These are phyloP conservation scores for Aethes cnicana DNA, from an alignment of 2,888 invertebrate species.

Conservation along the genomic window DNA sequence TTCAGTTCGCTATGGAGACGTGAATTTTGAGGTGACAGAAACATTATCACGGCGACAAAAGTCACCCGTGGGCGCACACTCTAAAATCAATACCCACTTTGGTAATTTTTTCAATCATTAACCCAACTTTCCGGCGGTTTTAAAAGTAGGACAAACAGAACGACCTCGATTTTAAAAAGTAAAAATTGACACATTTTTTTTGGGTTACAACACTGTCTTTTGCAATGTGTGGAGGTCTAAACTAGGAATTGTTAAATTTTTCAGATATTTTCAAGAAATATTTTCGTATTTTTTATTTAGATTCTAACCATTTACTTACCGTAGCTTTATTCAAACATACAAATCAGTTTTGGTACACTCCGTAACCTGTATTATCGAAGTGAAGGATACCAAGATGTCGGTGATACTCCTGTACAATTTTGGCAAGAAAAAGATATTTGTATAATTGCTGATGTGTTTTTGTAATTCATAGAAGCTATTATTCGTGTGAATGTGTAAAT, in stretches of 20 bases:
- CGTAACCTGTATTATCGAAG: slow-evolving; percentile 51
- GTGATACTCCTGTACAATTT: slow-evolving; percentile 74
- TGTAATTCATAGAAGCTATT: slow-evolving; percentile 61
- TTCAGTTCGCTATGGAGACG: no score
- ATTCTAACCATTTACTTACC: slow-evolving; percentile 47
- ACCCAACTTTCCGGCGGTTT: not conserved
- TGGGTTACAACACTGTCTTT: slow-evolving; percentile 51
- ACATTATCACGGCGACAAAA: no score
- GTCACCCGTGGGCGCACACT: no score
- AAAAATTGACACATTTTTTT: slow-evolving; percentile 26
- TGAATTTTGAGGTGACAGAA: no score
- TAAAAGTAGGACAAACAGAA: slow-evolving; percentile 3
- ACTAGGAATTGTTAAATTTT: slow-evolving; percentile 54
- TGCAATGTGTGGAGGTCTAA: slow-evolving; percentile 72
- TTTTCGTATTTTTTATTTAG: slow-evolving; percentile 56
- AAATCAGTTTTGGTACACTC: slow-evolving; percentile 45
- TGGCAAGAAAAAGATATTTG: slow-evolving; percentile 73
- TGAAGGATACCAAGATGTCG: slow-evolving; percentile 76
- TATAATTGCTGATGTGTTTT: slow-evolving; percentile 60
- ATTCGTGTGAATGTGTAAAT: slow-evolving; percentile 71
- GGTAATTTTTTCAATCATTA: not conserved
- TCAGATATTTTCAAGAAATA: slow-evolving; percentile 54
- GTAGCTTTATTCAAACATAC: slow-evolving; percentile 43
- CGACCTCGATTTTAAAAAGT: not conserved
- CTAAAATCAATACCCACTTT: no score